Conservation (phyloP, 2,888 invertebrate genomes). For the Athalia rosae region DNA sequence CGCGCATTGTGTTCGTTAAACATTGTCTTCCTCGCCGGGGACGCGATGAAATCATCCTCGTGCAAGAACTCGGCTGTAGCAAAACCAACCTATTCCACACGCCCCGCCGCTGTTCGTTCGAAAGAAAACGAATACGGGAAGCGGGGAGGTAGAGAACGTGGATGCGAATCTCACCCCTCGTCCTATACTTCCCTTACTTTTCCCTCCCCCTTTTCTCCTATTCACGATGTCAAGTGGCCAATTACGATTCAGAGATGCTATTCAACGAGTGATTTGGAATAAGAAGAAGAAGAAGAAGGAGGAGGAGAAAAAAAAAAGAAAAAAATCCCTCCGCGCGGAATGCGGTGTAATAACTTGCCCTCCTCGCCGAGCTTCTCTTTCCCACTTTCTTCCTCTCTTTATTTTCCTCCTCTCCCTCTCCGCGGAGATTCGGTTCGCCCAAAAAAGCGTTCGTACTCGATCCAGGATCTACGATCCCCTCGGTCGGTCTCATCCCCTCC, state of each 20-base stretch:
- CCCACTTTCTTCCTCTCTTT: no score
- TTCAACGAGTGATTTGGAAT: conserved; percentile 41
- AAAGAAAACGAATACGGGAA: no score
- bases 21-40: no score
- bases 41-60: no score
- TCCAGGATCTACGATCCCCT: background rate
- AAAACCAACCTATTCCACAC: no score
- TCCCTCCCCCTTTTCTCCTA: conserved; percentile 32
- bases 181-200: conserved; percentile 26
- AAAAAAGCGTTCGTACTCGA: background rate
- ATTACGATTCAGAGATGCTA: conserved; percentile 52
- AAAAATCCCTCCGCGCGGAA: conserved; percentile 42
- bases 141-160: no score
- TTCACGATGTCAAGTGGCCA: conserved; percentile 54
- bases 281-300: no score
- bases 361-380: background rate
- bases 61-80: no score
- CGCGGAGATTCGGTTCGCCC: background rate
- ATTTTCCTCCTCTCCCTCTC: no score
- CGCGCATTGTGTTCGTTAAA: no score
- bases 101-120: no score
- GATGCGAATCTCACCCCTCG: background rate
- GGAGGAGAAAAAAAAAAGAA: conserved; percentile 45
- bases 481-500: background rate
- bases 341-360: conserved; percentile 32